Evolutionary conservation across 2,113 vertebrate genomes (phyloP), one percentile per base, ranked within the genome.

Genomic region (Pimephales promelas): DNA sequence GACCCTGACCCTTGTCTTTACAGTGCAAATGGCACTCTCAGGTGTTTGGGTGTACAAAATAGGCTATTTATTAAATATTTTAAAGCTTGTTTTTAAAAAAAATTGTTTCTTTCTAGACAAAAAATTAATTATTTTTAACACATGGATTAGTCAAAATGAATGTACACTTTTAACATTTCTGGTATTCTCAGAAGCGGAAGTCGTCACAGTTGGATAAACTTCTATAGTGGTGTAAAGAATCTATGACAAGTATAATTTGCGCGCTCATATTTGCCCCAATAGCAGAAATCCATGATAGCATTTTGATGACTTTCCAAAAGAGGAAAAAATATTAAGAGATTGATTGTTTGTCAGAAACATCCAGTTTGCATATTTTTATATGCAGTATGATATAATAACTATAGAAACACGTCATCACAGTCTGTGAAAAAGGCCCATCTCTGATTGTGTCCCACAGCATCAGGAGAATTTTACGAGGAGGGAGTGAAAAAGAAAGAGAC

Each of bases 1-100:
- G 94, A 96, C 94, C 95, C n/a, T n/a, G 94, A 96, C 94, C 95
- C 93, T 90, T 91, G 88, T 90, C 89, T 92, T 85, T 91, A 75
- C 72, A 89, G 90, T 90, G 76, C 91, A 93, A 90, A 91, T 61
- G 31, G 9, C 36, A 47, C 56, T 89, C 78, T 90, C 88, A 91
- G 87, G 85, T 74, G 61, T 74, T 45, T 76, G 47, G 31, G 77
- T 86, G 52, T 85, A 77, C 43, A 59, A 78, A 78, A 78, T 59
- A 4, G 9, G 36, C 40, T 9, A 40, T 40, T 9, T 40, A 40
- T 40, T 10, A 40, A 40, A 40, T 9, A 40, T 40, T 40, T 40
- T 0, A 40, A 40, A 56, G 22, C 2, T 57, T 22, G 16, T n/a
- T n/a, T n/a, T n/a, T n/a, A n/a, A n/a, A 5, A 14, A 14, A 49